Base-by-base conservation (phyloP, 2,113 vertebrate genomes). In the Pardalotus punctatus region DNA sequence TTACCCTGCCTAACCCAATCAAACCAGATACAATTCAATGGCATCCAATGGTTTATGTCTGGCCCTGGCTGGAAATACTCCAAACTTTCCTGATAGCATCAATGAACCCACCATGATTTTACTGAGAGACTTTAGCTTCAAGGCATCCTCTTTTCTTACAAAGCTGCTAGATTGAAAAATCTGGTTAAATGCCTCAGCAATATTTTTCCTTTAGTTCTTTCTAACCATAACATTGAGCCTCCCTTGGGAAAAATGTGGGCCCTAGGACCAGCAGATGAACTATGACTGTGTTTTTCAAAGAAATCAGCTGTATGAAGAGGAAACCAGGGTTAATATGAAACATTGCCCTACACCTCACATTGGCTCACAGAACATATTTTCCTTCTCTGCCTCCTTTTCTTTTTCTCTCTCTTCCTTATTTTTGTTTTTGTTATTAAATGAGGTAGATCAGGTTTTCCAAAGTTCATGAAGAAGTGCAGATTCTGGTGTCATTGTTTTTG, bases 321-420 rank as follows among this genome's bases (percentile, higher is more conserved):
- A 96, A 96, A 66, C 42, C 2, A 4, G 74, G 77, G 93, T 86
- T 97, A 95, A 93, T 82, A 76, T 50, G 62, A 96, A 97, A 92
- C 88, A 92, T 74, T 61, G 61, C 64, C 65, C 74, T 72, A 82
- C 27, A 69, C 43, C 56, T 73, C 71, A 78, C 33, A 42, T 38
- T 53, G 71, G 38, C 50, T 86, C 62, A 88, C 76, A 86, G 29
- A 80, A 66, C 9, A 19, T 76, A 76, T 93, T 94, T 92, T 76
- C 48, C 11, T 81, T 86, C 18, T 62, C 56, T 62, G 5, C 4
- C 9, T 62, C 14, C 38, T 62, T 71, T n/a, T 61, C 24, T 51
- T 14, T 65, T 51, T 65, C 24, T 60, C 8, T 60, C 29, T 45
- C 66, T 89, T 48, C 14, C 28, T 12, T 89, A 21, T 86, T 91